These are phyloP conservation scores for Dicycla oo DNA, from an alignment of 2,888 invertebrate species.

Conservation along the genomic window DNA sequence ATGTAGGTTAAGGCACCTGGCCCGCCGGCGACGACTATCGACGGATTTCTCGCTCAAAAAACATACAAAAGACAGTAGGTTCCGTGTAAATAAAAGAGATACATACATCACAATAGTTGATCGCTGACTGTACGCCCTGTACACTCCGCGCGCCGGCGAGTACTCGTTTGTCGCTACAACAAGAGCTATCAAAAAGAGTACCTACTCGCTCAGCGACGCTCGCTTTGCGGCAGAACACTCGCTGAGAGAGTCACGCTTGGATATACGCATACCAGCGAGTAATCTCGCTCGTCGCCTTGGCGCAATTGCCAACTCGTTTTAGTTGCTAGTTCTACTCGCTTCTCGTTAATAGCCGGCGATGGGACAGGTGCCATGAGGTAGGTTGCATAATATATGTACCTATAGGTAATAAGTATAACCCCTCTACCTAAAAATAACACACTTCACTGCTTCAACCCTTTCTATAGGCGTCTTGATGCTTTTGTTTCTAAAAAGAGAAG, in stretches of 20 bases:
- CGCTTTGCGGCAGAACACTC: neutral
- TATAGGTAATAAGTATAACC: neutral
- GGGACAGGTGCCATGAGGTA: neutral
- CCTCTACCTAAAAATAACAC: conserved; percentile 36
- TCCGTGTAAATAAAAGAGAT: neutral
- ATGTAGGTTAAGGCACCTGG: neutral
- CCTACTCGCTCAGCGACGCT: neutral
- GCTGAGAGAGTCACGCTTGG: neutral
- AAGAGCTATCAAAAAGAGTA: neutral
- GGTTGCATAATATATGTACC: neutral
- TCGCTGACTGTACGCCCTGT: neutral
- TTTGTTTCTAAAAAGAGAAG: conserved; percentile 44
- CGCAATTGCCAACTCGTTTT: neutral
- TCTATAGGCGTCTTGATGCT: conserved; percentile 34
- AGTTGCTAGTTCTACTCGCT: neutral
- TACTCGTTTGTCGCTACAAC: neutral
- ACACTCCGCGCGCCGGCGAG: too few species aligned
- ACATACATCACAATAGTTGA: neutral
- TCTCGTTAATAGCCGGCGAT: too few species aligned
- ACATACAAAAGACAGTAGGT: neutral
- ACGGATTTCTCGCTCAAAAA: neutral
- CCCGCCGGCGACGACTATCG: neutral
- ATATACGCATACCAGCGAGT: neutral
- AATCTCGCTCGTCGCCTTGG: neutral
- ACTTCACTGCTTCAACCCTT: conserved; percentile 27